These are phyloP conservation scores for Nephila pilipes DNA, from an alignment of 1,140 invertebrate genomes.

Conservation along the genomic window DNA sequence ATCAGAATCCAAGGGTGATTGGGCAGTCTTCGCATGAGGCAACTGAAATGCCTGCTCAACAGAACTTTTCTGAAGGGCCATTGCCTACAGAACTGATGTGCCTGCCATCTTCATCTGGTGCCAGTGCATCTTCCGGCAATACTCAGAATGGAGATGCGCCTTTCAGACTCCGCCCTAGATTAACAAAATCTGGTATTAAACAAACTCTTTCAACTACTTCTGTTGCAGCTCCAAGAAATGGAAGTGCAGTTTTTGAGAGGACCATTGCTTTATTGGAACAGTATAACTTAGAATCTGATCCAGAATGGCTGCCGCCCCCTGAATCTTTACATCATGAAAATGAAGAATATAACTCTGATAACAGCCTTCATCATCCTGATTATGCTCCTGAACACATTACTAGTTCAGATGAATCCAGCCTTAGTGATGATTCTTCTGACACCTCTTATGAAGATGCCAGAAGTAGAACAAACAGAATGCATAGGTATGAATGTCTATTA, in stretches of 20 bases:
- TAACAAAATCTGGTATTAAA: neutral
- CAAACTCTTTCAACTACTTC: neutral
- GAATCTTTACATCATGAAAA: neutral
- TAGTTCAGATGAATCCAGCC: neutral
- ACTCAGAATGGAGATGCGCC: neutral
- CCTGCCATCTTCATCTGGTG: neutral
- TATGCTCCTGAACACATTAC: neutral
- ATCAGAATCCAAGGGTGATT: neutral
- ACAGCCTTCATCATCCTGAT: neutral
- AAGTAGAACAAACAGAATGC: neutral
- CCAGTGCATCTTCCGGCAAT: neutral
- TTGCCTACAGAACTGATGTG: neutral
- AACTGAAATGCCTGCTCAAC: neutral
- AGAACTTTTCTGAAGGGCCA: too few relatives aligned
- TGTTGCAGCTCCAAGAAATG: neutral
- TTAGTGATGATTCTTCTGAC: neutral
- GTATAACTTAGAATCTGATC: constrained; percentile 59
- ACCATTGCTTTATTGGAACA: constrained; percentile 43
- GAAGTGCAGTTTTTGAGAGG: constrained; percentile 24
- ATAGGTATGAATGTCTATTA: neutral
- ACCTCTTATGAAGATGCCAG: neutral
- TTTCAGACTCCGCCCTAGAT: neutral
- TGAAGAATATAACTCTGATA: neutral
- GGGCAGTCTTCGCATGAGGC: neutral
- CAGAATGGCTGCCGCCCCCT: constrained; percentile 45